phyloP scores from a whole-genome alignment of 1,140 invertebrate species.

The Cardiocondyla obscurior region DNA sequence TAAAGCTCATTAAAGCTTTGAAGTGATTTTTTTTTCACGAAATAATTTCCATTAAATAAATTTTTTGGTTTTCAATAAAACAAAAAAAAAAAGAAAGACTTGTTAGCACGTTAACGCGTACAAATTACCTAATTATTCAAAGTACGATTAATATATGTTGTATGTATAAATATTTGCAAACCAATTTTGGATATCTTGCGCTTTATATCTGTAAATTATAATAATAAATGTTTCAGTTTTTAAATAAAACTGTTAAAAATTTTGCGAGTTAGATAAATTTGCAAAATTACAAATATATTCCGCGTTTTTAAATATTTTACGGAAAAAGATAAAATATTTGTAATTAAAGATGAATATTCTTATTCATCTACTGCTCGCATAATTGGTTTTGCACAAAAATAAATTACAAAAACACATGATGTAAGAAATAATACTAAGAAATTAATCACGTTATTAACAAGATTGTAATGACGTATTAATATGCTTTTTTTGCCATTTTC shows the following conservation, averaged over 20 bases:
- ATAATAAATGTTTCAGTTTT: neutral
- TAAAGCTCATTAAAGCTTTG: neutral
- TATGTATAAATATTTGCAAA: neutral
- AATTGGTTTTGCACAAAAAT: neutral
- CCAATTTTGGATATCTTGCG: neutral
- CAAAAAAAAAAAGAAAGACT: neutral
- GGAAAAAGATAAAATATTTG: neutral
- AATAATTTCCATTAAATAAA: constrained; percentile 1
- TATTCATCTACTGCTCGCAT: neutral
- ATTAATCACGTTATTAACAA: constrained; percentile 2
- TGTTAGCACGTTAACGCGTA: neutral
- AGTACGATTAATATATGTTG: neutral
- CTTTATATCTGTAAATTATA: neutral
- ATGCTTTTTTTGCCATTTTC: neutral
- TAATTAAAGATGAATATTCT: neutral
- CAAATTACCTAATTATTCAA: neutral
- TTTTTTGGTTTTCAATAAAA: neutral
- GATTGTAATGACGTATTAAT: neutral
- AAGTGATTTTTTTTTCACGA: neutral
- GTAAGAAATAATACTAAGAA: neutral
- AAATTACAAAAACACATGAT: neutral
- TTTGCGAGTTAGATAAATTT: neutral
- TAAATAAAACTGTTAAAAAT: neutral
- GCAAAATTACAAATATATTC: neutral
- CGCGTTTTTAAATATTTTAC: neutral